A percentile compares a stretch with the other conserved stretches of the same genome.
Conservation (phyloP, 2,113 vertebrate species). For the Falcunculus frontatus region DNA sequence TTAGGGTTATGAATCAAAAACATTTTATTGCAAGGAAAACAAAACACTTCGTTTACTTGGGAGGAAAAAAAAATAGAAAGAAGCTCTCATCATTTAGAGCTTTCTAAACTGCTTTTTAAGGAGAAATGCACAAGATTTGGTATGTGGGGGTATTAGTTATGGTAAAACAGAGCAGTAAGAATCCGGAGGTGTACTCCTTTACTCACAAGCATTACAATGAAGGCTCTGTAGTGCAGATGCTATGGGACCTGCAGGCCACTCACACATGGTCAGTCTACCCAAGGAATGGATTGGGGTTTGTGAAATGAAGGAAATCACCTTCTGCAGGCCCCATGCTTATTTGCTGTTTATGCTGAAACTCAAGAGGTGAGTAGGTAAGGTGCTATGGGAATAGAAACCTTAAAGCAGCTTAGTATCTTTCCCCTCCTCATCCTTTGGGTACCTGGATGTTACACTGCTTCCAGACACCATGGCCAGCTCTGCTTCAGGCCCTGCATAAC, state of each 20-base stretch:
- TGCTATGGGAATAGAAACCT: background rate
- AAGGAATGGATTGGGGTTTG: background rate
- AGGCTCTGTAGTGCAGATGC: background rate
- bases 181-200: background rate
- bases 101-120: background rate
- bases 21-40: background rate
- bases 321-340: background rate
- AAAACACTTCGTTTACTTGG: background rate
- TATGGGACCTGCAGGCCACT: background rate
- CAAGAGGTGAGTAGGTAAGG: background rate
- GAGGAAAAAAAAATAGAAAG: background rate
- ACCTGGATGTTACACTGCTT: background rate
- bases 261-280: background rate
- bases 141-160: background rate
- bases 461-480: background rate
- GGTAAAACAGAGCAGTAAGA: background rate
- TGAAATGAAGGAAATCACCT: background rate
- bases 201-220: background rate
- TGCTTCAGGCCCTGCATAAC: background rate
- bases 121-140: background rate
- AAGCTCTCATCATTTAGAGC: background rate
- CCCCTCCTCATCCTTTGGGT: background rate
- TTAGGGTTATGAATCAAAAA: background rate
- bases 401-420: background rate
- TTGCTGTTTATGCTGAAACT: background rate